Percentiles rank a stretch among this genome's conserved stretches.
Evolutionary conservation across 1,140 invertebrate genomes (phyloP).

Genomic region (Drosophila elegans): DNA sequence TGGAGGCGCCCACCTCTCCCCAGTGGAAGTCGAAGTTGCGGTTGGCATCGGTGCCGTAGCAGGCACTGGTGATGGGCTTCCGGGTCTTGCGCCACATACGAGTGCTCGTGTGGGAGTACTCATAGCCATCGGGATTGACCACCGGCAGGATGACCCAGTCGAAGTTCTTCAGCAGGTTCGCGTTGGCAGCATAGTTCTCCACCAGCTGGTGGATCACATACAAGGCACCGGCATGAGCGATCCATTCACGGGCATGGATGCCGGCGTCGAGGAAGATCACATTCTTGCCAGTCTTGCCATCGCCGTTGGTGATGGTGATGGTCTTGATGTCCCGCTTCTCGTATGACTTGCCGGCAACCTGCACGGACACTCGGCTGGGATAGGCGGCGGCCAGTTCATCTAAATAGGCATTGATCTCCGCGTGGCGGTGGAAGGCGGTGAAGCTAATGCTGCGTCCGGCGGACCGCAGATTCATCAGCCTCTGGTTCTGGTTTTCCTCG

Average conservation of each 20-base stretch:
- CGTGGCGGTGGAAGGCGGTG: conserved; percentile 65
- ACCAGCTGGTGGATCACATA: conserved; percentile 88
- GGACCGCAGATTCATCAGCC: conserved; percentile 40
- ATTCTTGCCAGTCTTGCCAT: conserved; percentile 84
- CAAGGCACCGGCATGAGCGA: conserved; percentile 87
- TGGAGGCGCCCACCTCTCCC: conserved; percentile 89
- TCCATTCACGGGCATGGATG: conserved; percentile 90
- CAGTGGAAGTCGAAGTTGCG: conserved; percentile 89
- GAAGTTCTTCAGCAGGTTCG: conserved; percentile 85
- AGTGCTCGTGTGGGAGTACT: conserved; percentile 74
- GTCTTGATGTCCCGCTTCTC: conserved; percentile 86
- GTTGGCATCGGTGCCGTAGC: conserved; percentile 88
- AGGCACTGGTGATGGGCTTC: conserved; percentile 63
- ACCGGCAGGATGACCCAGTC: conserved; percentile 88
- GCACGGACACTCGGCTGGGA: conserved; percentile 85
- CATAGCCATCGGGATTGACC: conserved; percentile 86
- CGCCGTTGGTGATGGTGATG: conserved; percentile 86
- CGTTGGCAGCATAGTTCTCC: conserved; percentile 85
- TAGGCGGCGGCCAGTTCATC: conserved; percentile 85
- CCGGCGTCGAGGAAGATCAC: conserved; percentile 87
- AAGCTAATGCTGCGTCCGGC: conserved; percentile 59
- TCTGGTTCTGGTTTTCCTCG: conserved; percentile 45
- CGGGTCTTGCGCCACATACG: conserved; percentile 87
- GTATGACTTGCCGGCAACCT: conserved; percentile 84
- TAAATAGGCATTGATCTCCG: conserved; percentile 86